Evolutionary conservation across 2,797 vertebrate species (phyloP).

Genomic region (Gymnoscopelus braueri): DNA sequence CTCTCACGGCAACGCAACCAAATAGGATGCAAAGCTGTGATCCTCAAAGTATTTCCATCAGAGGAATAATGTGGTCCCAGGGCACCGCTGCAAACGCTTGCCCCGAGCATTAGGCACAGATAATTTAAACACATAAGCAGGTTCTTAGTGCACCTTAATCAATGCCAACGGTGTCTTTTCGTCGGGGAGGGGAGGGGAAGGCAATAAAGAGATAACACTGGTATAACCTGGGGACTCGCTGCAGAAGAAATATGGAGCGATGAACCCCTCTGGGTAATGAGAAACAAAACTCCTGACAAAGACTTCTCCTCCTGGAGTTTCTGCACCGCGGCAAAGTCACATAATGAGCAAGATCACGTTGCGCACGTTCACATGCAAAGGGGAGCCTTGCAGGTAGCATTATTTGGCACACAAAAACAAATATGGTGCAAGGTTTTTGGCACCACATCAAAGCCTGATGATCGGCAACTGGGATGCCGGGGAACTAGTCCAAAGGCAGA

Average conservation of each 20-base stretch:
- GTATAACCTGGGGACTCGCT: slow-evolving; percentile 80
- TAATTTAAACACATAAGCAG: slow-evolving; percentile 87
- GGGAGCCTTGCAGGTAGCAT: not conserved
- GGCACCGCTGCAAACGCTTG: slow-evolving; percentile 77
- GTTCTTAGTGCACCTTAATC: slow-evolving; percentile 84
- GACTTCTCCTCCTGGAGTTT: slow-evolving; percentile 77
- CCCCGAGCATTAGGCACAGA: slow-evolving; percentile 80
- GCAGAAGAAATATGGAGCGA: slow-evolving; percentile 77
- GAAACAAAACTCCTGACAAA: slow-evolving; percentile 85
- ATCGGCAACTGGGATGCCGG: too few species aligned
- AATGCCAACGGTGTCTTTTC: slow-evolving; percentile 81
- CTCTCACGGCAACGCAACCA: slow-evolving; percentile 78
- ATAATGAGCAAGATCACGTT: slow-evolving; percentile 70
- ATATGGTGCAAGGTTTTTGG: not conserved
- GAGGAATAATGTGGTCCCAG: slow-evolving; percentile 82
- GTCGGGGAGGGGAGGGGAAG: slow-evolving; percentile 69
- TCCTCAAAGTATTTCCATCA: slow-evolving; percentile 85
- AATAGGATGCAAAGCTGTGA: slow-evolving; percentile 86
- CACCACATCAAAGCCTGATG: too few species aligned
- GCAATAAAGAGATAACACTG: slow-evolving; percentile 81
- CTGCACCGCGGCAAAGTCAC: slow-evolving; percentile 67
- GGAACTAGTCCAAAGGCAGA: too few species aligned
- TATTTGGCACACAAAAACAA: not conserved
- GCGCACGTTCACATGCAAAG: slow-evolving; percentile 23
- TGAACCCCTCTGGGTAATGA: slow-evolving; percentile 81